phyloP scores from a whole-genome alignment of 1,140 invertebrate genomes.

The Leptinotarsa undecemlineata region DNA sequence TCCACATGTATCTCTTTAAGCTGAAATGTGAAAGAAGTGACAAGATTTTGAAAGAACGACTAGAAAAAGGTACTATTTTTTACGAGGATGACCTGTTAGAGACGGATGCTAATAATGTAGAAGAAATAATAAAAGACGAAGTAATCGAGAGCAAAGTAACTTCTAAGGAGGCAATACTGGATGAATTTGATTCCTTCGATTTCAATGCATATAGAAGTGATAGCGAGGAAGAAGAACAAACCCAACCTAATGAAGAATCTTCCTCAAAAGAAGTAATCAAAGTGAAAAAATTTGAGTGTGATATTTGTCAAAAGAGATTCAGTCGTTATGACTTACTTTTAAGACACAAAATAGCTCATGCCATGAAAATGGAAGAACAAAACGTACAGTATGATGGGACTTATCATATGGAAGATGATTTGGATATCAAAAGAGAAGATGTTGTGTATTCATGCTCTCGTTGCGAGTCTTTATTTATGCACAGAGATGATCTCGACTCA shows the following conservation, averaged over 20 bases:
- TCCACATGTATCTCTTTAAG: constrained; percentile 67
- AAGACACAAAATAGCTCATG: constrained; percentile 47
- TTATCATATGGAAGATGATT: constrained; percentile 29
- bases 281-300: constrained; percentile 46
- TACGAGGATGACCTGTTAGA: constrained; percentile 16
- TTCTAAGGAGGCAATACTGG: constrained; percentile 21
- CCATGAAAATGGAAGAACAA: constrained; percentile 41
- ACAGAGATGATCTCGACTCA: constrained; percentile 43
- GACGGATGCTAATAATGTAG: not conserved
- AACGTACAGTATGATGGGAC: constrained; percentile 23
- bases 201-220: constrained; percentile 25
- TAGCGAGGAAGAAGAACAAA: constrained; percentile 19
- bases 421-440: constrained; percentile 35
- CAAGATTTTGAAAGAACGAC: constrained; percentile 59
- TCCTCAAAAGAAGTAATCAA: constrained; percentile 24
- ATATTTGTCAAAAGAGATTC: constrained; percentile 49
- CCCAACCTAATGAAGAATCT: constrained; percentile 21
- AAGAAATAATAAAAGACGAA: constrained; percentile 20
- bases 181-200: constrained; percentile 33
- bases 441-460: constrained; percentile 35
- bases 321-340: constrained; percentile 46
- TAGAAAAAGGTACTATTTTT: constrained; percentile 49
- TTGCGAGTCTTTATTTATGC: constrained; percentile 42
- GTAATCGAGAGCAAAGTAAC: constrained; percentile 8
- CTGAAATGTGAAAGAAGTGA: constrained; percentile 67